A percentile compares a stretch with the other conserved stretches of the same genome.
phyloP scores from a whole-genome alignment of 2,888 invertebrate species.

The Eledona agricola region DNA sequence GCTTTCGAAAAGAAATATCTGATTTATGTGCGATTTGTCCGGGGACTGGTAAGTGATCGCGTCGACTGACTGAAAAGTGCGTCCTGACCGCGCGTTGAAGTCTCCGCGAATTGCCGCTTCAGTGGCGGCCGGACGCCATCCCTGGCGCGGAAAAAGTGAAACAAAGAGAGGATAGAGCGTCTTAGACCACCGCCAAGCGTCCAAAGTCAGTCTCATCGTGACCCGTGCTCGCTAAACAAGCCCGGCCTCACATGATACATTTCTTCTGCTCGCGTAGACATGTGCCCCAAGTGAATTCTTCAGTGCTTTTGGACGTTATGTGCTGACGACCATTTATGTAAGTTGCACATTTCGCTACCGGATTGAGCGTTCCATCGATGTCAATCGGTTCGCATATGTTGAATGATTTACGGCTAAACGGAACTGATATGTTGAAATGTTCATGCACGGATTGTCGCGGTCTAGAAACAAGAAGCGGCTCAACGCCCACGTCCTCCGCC shows the following conservation, averaged over 20 bases:
- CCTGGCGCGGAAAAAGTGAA: constrained; percentile 17
- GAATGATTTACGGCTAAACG: constrained; percentile 15
- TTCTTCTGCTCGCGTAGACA: no score
- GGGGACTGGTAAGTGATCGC: no score
- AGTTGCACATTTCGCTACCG: not conserved
- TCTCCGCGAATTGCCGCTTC: no score
- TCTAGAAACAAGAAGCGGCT: constrained; percentile 24
- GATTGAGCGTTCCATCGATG: not conserved
- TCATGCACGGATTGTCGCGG: constrained; percentile 20
- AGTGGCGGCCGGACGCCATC: no score
- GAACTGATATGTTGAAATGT: constrained; percentile 5
- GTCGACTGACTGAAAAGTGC: no score
- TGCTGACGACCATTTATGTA: no score
- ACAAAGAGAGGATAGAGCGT: constrained; percentile 23
- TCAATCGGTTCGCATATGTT: constrained; percentile 1
- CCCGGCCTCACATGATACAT: constrained; percentile 16
- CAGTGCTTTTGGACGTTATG: no score
- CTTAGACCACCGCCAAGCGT: constrained; percentile 21
- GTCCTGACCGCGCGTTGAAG: no score
- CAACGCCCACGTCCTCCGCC: constrained; percentile 12
- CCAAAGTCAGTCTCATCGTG: constrained; percentile 34
- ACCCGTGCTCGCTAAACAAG: constrained; percentile 22
- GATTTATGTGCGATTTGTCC: no score
- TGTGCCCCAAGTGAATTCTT: no score
- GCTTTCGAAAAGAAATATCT: no score